Base-by-base conservation (phyloP, 1,140 invertebrate species). In the Ericerus pela region DNA sequence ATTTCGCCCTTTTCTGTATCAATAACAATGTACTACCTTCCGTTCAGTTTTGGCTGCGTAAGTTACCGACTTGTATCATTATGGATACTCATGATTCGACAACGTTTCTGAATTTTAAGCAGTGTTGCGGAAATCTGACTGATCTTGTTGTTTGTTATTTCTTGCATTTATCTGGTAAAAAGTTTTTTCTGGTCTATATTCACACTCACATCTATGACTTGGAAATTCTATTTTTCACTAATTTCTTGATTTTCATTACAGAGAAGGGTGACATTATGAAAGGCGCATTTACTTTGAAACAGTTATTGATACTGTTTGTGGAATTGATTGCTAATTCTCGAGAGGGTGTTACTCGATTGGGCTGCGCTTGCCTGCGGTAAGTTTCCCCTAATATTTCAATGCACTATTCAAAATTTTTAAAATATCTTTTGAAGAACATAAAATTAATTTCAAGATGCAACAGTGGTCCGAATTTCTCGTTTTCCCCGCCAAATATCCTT, bases 311-410 rank as follows among this genome's bases (percentile, higher is more conserved):
- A n/a, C 82, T 94, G 16, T 76, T 93, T 64, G 82, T 87, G 18
- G 90, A 94, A 70, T 94, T 89, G 69, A 79, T 90, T n/a, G 81
- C 85, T 0, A 86, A 92, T 66, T 82, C 88, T 0, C 81, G 82
- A 58, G 91, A 94, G 70, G 80, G 81, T 30, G 83, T 94, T 51
- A 88, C 89, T 4, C 74, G 89, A 59, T 74, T 94, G 2, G 90
- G 90, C n/a, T 91, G 89, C 63, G 89, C 89, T 29, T 95, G 91
- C 67, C 81, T 94, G 43, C 81, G 79, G 79, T 80, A 63, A 59
- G 61, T 57, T 12, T 10, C 20, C 14, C 31, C 8, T 33, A 33
- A 33, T 33, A 33, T 33, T 10, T 33, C 31, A n/a, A 33, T 33
- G 31, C n/a, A 10, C n/a, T 33, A 33, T 33, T 33, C 31, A 33